Percentiles rank a stretch among this genome's conserved stretches.
Evolutionary conservation across 1,140 invertebrate species (phyloP).

Genomic region (Apis laboriosa): DNA sequence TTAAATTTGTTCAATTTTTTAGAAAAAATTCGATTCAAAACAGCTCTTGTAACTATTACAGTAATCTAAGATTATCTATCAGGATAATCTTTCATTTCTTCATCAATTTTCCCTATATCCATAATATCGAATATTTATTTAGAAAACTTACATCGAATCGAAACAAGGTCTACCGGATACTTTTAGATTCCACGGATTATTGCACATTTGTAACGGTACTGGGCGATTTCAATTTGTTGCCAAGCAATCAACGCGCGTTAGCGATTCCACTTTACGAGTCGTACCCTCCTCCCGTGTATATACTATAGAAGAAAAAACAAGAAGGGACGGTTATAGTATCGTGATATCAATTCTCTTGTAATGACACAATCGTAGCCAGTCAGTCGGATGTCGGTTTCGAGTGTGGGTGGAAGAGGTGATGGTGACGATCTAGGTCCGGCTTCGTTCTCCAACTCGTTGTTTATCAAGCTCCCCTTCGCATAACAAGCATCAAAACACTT

Average conservation of each 20-base stretch:
- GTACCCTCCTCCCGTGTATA: background rate
- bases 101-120: background rate
- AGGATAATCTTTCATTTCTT: background rate
- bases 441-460: conserved; percentile 68
- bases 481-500: conserved; percentile 76
- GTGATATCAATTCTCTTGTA: conserved; percentile 62
- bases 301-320: conserved; percentile 13
- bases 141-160: background rate
- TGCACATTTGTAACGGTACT: conserved; percentile 6
- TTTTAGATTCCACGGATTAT: conserved; percentile 25
- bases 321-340: conserved; percentile 55
- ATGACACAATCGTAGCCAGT: conserved; percentile 63
- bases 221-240: conserved; percentile 33
- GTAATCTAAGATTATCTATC: background rate
- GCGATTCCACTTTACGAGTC: conserved; percentile 32
- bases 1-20: background rate
- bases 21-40: background rate
- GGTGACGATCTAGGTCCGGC: conserved; percentile 56
- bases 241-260: conserved; percentile 32
- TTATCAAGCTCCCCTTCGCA: conserved; percentile 71
- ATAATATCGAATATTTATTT: background rate
- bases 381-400: conserved; percentile 55
- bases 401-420: conserved; percentile 31
- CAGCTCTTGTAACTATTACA: too few relatives aligned
- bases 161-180: background rate